phyloP scores from a whole-genome alignment of 2,888 invertebrate species.

The Platypus cylindrus region DNA sequence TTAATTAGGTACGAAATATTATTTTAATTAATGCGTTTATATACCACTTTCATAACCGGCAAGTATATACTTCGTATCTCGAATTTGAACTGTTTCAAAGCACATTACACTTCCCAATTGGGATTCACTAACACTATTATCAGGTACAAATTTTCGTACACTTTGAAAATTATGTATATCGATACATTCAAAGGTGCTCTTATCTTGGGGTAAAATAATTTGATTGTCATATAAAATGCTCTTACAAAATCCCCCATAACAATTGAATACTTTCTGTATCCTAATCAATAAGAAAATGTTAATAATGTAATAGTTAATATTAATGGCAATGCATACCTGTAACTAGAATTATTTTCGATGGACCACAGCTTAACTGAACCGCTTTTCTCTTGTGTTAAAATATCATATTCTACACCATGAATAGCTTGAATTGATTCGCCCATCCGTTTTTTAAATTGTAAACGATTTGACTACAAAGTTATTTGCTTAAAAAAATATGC shows the following conservation, averaged over 20 bases:
- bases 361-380: constrained; percentile 57
- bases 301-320: not conserved
- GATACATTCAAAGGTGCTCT: constrained; percentile 38
- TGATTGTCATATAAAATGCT: constrained; percentile 47
- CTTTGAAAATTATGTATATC: constrained; percentile 33
- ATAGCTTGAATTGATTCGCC: constrained; percentile 52
- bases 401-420: constrained; percentile 44
- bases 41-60: constrained; percentile 57
- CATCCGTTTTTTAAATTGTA: constrained; percentile 51
- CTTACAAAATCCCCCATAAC: constrained; percentile 60
- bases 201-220: constrained; percentile 53
- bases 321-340: constrained; percentile 30
- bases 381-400: constrained; percentile 64
- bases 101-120: constrained; percentile 55
- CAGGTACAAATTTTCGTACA: constrained; percentile 34
- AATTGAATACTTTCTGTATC: constrained; percentile 40
- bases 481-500: not conserved
- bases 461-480: constrained; percentile 53
- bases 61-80: constrained; percentile 43
- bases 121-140: constrained; percentile 21
- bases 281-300: constrained; percentile 4
- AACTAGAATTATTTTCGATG: constrained; percentile 43
- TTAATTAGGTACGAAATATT: not conserved
- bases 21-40: no score
- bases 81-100: constrained; percentile 39